Percentiles rank a stretch among this genome's conserved stretches.
phyloP scores from a whole-genome alignment of 1,140 invertebrate species.

The Drosophila busckii region DNA sequence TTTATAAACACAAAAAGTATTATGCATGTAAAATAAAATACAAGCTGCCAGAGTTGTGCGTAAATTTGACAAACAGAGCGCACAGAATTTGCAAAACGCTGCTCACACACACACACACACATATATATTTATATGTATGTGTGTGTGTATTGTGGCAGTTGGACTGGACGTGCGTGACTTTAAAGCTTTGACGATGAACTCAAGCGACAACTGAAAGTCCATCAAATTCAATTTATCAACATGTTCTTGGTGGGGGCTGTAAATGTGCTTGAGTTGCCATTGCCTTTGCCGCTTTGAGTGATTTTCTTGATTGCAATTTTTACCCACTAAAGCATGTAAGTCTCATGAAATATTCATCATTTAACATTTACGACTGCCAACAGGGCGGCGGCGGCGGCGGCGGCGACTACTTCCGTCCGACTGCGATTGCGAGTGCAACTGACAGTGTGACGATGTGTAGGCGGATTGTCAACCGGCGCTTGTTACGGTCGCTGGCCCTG shows the following conservation, averaged over 20 bases:
- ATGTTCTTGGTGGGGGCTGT: not conserved
- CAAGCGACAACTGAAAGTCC: slow-evolving; percentile 7
- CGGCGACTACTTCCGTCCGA: not conserved
- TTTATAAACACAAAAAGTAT: slow-evolving; percentile 53
- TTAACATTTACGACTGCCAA: slow-evolving; percentile 39
- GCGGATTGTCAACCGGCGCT: not conserved
- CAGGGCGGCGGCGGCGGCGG: not conserved
- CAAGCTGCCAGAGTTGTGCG: no score
- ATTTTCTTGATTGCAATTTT: slow-evolving; percentile 41
- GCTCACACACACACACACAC: no score
- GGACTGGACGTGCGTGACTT: slow-evolving; percentile 20
- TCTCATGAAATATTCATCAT: slow-evolving; percentile 66
- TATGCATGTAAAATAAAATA: slow-evolving; percentile 32
- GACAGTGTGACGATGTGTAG: slow-evolving; percentile 25
- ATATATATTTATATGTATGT: no score
- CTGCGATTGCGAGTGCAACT: slow-evolving; percentile 29
- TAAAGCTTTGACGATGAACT: slow-evolving; percentile 9
- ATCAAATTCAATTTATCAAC: slow-evolving; percentile 44
- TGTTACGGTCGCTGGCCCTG: slow-evolving; percentile 30
- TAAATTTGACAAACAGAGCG: not conserved
- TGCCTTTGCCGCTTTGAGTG: slow-evolving; percentile 25
- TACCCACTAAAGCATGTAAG: slow-evolving; percentile 20
- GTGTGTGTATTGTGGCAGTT: slow-evolving; percentile 8
- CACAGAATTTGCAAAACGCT: not conserved
- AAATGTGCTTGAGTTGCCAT: not conserved